Conservation (phyloP, 2,113 vertebrate genomes). For the Etheostoma cragini region DNA sequence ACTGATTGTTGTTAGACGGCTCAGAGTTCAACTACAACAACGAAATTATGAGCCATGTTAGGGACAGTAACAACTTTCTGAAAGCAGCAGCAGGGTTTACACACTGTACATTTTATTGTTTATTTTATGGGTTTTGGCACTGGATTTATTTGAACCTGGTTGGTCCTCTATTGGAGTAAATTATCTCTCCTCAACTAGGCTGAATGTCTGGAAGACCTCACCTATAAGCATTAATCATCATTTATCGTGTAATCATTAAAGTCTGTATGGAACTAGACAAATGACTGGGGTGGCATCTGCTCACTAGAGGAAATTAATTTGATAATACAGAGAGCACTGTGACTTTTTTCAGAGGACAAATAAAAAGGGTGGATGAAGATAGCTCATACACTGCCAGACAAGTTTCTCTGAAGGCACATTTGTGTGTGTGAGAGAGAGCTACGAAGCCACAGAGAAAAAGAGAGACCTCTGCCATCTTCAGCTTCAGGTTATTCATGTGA, state of each 20-base stretch:
- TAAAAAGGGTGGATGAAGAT: conserved; percentile 33
- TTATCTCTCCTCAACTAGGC: conserved; percentile 64
- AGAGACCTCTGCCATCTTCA: conserved; percentile 35
- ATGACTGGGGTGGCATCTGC: conserved; percentile 51
- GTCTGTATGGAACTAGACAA: conserved; percentile 58
- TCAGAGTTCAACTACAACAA: neutral
- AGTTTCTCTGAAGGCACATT: conserved; percentile 37
- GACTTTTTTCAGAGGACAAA: conserved; percentile 49
- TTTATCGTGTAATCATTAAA: conserved; percentile 62
- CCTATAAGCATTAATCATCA: conserved; percentile 60
- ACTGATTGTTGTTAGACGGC: neutral
- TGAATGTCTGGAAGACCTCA: conserved; percentile 59
- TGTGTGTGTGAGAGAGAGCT: conserved; percentile 17
- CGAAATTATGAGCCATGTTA: neutral
- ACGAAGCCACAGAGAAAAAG: neutral
- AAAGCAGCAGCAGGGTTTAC: neutral
- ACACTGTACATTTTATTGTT: conserved; percentile 23
- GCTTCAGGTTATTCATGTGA: conserved; percentile 61
- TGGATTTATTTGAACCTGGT: conserved; percentile 47
- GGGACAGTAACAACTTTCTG: neutral
- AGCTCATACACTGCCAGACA: conserved; percentile 6
- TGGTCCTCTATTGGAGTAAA: conserved; percentile 54
- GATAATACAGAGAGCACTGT: conserved; percentile 39
- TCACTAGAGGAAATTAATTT: conserved; percentile 60
- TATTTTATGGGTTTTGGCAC: conserved; percentile 37